Percentiles rank a stretch among this genome's conserved stretches.
Conservation (phyloP, 2,888 invertebrate genomes). For the Ennomos erosarius region DNA sequence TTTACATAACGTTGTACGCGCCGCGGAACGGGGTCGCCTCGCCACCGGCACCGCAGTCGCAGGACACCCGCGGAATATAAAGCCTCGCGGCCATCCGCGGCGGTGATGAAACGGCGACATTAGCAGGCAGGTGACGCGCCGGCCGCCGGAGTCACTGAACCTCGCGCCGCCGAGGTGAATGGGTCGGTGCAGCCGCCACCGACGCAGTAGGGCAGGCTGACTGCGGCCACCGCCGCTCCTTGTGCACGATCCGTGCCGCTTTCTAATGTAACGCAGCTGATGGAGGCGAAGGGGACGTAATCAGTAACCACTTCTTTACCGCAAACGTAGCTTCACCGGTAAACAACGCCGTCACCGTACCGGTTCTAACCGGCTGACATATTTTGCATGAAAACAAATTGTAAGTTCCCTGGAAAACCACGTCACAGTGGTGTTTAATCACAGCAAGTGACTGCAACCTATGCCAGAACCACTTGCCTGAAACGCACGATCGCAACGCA, state of each 20-base stretch:
- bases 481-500: not conserved
- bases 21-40: constrained; percentile 76
- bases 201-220: constrained; percentile 53
- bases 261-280: constrained; percentile 74
- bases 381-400: constrained; percentile 9
- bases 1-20: constrained; percentile 79
- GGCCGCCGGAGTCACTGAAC: constrained; percentile 80
- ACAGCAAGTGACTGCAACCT: constrained; percentile 1
- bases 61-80: constrained; percentile 76
- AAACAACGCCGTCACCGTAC: constrained; percentile 17
- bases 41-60: constrained; percentile 58
- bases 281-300: constrained; percentile 24
- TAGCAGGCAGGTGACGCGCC: constrained; percentile 79
- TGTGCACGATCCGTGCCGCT: constrained; percentile 67
- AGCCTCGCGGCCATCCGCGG: constrained; percentile 60
- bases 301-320: constrained; percentile 7
- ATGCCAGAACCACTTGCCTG: constrained; percentile 1
- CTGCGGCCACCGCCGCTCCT: constrained; percentile 60
- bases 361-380: constrained; percentile 10
- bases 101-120: constrained; percentile 74
- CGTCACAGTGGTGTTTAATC: constrained; percentile 7
- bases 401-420: constrained; percentile 14
- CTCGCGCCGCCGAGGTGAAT: constrained; percentile 80
- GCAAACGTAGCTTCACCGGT: constrained; percentile 1
- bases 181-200: constrained; percentile 76